Evolutionary conservation across 2,797 vertebrate genomes (phyloP).

Genomic region (Sitta carolinensis): DNA sequence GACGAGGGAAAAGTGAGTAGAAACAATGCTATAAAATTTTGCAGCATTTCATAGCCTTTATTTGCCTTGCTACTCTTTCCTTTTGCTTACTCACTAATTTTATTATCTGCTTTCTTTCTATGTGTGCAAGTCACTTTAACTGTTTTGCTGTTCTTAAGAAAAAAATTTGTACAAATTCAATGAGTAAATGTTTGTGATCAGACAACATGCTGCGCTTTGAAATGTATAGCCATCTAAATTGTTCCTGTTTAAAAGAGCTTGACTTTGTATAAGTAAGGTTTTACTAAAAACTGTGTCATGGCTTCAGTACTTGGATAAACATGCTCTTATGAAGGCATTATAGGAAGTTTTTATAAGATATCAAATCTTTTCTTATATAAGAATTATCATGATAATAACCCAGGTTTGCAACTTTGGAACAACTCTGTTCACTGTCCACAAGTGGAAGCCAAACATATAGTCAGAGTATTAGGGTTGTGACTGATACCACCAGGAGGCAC

Average conservation of each 20-base stretch:
- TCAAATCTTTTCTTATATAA: neutral
- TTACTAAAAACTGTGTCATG: neutral
- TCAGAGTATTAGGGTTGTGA: neutral
- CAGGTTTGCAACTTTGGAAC: neutral
- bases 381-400: neutral
- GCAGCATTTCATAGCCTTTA: neutral
- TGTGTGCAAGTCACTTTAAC: neutral
- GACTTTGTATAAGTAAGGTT: neutral
- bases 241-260: neutral
- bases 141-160: neutral
- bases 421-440: neutral
- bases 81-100: neutral
- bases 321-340: neutral
- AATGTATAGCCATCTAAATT: neutral
- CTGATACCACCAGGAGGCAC: neutral
- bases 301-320: neutral
- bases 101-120: neutral
- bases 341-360: neutral
- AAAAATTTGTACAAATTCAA: neutral
- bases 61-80: neutral
- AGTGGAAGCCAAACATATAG: neutral
- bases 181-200: neutral
- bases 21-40: neutral
- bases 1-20: constrained; percentile 96
- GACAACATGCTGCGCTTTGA: neutral